These are phyloP conservation scores for Trachelus tabidus DNA, from an alignment of 2,888 invertebrate species.

Conservation along the genomic window DNA sequence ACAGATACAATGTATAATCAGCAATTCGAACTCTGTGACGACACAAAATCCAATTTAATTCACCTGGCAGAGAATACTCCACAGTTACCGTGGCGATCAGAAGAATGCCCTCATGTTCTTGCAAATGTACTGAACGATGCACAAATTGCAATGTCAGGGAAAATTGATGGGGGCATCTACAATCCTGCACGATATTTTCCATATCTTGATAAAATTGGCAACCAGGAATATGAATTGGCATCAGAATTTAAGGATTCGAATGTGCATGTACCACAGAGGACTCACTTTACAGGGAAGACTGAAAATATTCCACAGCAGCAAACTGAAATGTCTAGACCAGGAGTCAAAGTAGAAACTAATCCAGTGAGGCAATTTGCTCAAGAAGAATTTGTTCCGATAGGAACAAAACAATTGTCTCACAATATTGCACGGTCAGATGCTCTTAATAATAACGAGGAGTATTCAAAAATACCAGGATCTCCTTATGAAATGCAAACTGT, in stretches of 20 bases:
- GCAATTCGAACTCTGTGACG: conserved; percentile 6
- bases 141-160: conserved; percentile 27
- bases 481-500: not conserved
- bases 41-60: conserved; percentile 8
- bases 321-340: not conserved
- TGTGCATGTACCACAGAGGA: not conserved
- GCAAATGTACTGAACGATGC: conserved; percentile 33
- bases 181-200: conserved; percentile 20
- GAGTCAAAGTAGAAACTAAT: not conserved
- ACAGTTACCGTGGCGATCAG: conserved; percentile 13
- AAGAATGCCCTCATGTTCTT: conserved; percentile 41
- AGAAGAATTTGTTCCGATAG: not conserved
- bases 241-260: not conserved
- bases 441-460: not conserved
- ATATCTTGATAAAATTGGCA: not conserved
- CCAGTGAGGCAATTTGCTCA: not conserved
- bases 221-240: not conserved
- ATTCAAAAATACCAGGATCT: not conserved
- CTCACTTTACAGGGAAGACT: not conserved
- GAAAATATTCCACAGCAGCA: not conserved
- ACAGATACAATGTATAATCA: conserved; percentile 13
- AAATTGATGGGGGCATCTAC: conserved; percentile 22
- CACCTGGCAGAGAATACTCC: conserved; percentile 9
- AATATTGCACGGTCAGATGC: not conserved
- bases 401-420: not conserved